Percentiles rank a stretch among this genome's conserved stretches.
These are phyloP conservation scores for Holacanthus passer DNA, from an alignment of 2,113 vertebrate species.

Conservation along the genomic window DNA sequence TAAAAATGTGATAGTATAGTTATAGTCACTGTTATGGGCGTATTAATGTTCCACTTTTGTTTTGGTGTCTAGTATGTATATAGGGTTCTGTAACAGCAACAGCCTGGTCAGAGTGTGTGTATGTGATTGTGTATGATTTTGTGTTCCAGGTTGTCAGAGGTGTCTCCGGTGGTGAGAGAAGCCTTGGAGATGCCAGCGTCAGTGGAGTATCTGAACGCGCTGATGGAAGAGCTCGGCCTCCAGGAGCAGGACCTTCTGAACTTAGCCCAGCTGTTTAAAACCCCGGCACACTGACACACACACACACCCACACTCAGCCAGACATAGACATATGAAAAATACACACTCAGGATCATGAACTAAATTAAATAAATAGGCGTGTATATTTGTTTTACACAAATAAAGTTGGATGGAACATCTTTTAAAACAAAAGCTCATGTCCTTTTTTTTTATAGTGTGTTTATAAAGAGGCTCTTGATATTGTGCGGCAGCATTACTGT, in stretches of 20 bases:
- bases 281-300: constrained; percentile 36
- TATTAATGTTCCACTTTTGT: neutral
- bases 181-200: constrained; percentile 67
- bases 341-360: neutral
- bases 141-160: constrained; percentile 79
- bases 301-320: neutral
- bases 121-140: neutral
- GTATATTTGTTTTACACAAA: constrained; percentile 36
- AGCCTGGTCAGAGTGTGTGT: neutral
- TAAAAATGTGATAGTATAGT: neutral
- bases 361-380: constrained; percentile 1
- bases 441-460: neutral
- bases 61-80: neutral
- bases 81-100: neutral
- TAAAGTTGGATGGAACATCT: constrained; percentile 20
- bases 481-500: neutral
- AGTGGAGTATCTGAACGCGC: constrained; percentile 68
- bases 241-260: constrained; percentile 75
- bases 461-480: neutral
- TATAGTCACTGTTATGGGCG: neutral
- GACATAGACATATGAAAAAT: neutral
- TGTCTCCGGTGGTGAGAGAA: constrained; percentile 73
- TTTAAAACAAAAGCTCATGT: neutral
- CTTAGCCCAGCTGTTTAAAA: constrained; percentile 73
- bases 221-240: constrained; percentile 78